Base-by-base conservation (phyloP, 2,888 invertebrate genomes). In the Melanophora roralis region DNA sequence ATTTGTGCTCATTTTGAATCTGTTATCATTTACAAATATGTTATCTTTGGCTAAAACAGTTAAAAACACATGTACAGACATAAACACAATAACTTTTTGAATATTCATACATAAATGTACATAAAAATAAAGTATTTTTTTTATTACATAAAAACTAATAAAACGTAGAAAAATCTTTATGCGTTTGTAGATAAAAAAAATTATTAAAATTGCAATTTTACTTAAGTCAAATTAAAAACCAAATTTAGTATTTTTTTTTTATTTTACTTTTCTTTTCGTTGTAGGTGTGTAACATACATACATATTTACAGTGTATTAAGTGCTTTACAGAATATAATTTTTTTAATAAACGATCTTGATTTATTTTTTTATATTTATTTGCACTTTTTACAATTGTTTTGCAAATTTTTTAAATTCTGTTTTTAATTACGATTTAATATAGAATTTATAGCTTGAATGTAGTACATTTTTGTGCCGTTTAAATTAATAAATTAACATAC, bases 1-100 rank as follows among this genome's bases (percentile, higher is more conserved):
- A 34, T 59, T 51, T 68, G 55, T 19, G 57, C 43, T 68, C 67
- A 80, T 75, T 67, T 72, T 71, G 16, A 47, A 45, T 57, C 19
- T 34, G 32, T 71, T 59, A 27, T 53, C 36, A 45, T 55, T 76
- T 16, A 11, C 19, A 40, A 23, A n/a, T 23, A 23, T n/a, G 21
- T 57, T 34, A 34, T 34, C 45, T 55, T 64, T 65, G 38, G 47
- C 75, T 75, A 75, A 75, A 79, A 72, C 68, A 53, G 76, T 55
- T 49, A 64, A 59, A 60, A 11, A 34, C 19, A 60, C 43, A 59
- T 27, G 4, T 23, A 14, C 16, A 45, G 9, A n/a, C 40, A 21
- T n/a, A 51, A 11, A 21, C 16, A 16, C 49, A 36, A 27, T 27
- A 27, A 27, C 27, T 5, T 6, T 27, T 27, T 27, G 6, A 27